A percentile compares a stretch with the other conserved stretches of the same genome.
Evolutionary conservation across 2,797 vertebrate genomes (phyloP).

Genomic region (Syncerus caffer): DNA sequence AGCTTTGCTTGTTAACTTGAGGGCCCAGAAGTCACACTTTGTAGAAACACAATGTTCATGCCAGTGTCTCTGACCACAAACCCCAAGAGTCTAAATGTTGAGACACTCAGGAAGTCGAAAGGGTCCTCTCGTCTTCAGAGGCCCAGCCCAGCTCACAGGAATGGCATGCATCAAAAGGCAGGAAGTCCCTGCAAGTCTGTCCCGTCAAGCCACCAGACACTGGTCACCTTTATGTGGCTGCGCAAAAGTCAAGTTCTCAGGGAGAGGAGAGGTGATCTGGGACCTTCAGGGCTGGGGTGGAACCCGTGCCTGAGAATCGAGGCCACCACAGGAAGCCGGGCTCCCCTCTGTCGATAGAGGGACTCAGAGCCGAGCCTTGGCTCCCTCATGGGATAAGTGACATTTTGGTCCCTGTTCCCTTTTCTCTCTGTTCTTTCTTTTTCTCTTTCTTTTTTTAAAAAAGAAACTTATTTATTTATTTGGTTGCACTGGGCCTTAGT

Average conservation of each 20-base stretch:
- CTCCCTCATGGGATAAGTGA: neutral
- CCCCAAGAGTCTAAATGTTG: conserved; percentile 53
- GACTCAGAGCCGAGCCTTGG: neutral
- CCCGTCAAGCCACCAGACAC: conserved; percentile 63
- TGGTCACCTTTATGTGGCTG: conserved; percentile 66
- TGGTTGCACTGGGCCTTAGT: neutral
- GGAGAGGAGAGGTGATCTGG: neutral
- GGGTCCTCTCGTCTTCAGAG: conserved; percentile 46
- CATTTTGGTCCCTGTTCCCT: conserved; percentile 4
- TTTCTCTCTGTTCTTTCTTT: neutral
- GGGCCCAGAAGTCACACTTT: conserved; percentile 6
- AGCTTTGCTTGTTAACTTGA: neutral
- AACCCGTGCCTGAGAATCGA: neutral
- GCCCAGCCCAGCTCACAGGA: conserved; percentile 56
- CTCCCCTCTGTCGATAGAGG: neutral
- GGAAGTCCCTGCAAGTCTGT: conserved; percentile 63
- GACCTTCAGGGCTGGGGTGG: neutral
- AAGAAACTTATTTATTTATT: neutral
- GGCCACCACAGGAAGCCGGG: conserved; percentile 4
- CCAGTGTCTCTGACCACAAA: conserved; percentile 59
- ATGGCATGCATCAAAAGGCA: conserved; percentile 67
- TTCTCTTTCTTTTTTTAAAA: neutral
- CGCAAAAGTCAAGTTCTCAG: conserved; percentile 35
- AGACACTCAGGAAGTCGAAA: conserved; percentile 68
- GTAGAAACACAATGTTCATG: conserved; percentile 41